These are phyloP conservation scores for Nycteola revayana DNA, from an alignment of 2,888 invertebrate species.

Conservation along the genomic window DNA sequence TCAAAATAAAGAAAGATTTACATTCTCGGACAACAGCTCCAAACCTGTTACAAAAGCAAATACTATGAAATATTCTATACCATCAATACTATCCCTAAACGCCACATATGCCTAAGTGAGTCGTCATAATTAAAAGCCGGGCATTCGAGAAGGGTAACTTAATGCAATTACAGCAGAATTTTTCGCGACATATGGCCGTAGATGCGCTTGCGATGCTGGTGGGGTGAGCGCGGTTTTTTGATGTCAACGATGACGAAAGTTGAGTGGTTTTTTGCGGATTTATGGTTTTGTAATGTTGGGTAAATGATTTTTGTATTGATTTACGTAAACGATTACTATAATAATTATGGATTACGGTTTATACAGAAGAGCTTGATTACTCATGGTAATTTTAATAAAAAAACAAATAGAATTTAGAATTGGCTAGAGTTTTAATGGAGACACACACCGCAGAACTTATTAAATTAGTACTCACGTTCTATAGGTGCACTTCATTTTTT, in stretches of 20 bases:
- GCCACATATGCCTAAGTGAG: constrained; percentile 79
- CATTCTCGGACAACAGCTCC: no score
- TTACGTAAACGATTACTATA: no score
- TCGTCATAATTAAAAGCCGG: constrained; percentile 72
- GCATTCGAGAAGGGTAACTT: constrained; percentile 68
- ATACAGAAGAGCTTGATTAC: no score
- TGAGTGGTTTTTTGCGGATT: constrained; percentile 10
- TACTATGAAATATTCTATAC: not conserved
- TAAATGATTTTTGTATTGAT: constrained; percentile 8
- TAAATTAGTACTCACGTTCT: no score
- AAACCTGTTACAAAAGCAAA: no score
- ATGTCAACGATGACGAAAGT: constrained; percentile 16
- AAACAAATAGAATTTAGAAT: no score
- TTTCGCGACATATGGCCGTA: constrained; percentile 78
- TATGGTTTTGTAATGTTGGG: constrained; percentile 21
- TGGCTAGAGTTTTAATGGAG: no score
- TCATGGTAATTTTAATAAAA: no score
- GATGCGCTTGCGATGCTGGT: constrained; percentile 40
- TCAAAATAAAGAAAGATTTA: no score
- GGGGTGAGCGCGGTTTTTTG: constrained; percentile 49
- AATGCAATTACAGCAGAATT: constrained; percentile 79
- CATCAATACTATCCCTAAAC: constrained; percentile 26
- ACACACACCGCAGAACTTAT: no score
- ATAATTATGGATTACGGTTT: no score
- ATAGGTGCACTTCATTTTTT: no score